Evolutionary conservation across 2,888 invertebrate genomes (phyloP).

Genomic region (Ceraclea dissimilis): DNA sequence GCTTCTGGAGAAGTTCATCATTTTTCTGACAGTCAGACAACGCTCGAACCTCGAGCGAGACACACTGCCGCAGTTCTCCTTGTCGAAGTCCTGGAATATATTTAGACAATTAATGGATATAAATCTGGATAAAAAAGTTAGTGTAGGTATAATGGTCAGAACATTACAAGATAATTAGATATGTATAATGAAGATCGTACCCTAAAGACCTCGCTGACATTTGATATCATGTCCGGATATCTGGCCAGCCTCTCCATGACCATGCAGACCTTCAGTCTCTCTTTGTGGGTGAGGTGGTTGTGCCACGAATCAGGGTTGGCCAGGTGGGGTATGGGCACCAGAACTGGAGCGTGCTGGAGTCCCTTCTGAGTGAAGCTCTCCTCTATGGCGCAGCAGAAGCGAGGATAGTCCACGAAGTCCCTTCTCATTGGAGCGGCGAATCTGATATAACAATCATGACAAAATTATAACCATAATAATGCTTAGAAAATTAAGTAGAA

Average conservation of each 20-base stretch:
- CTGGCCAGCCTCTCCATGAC: conserved; percentile 63
- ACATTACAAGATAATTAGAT: not conserved
- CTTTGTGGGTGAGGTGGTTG: conserved; percentile 67
- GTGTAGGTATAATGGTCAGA: not conserved
- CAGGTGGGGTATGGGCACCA: conserved; percentile 62
- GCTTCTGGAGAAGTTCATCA: conserved; percentile 54
- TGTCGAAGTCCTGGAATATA: conserved; percentile 57
- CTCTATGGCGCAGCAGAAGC: conserved; percentile 61
- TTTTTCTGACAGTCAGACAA: conserved; percentile 54
- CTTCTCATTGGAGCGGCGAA: conserved; percentile 56
- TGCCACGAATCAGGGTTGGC: conserved; percentile 56
- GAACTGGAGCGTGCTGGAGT: conserved; percentile 59
- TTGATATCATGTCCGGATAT: conserved; percentile 58
- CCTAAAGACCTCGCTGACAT: conserved; percentile 61
- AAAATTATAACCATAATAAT: no score
- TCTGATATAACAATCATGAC: conserved; percentile 33
- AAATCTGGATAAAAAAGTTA: no score
- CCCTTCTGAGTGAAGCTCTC: conserved; percentile 60
- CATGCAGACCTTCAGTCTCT: conserved; percentile 53
- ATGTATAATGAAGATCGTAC: conserved; percentile 32
- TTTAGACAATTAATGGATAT: no score
- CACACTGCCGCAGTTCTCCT: conserved; percentile 58
- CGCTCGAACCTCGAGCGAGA: conserved; percentile 56
- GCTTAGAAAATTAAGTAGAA: no score
- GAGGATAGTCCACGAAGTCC: conserved; percentile 56